A percentile compares a stretch with the other conserved stretches of the same genome.
These are phyloP conservation scores for Teleiodes luculella DNA, from an alignment of 2,888 invertebrate genomes.

Conservation along the genomic window DNA sequence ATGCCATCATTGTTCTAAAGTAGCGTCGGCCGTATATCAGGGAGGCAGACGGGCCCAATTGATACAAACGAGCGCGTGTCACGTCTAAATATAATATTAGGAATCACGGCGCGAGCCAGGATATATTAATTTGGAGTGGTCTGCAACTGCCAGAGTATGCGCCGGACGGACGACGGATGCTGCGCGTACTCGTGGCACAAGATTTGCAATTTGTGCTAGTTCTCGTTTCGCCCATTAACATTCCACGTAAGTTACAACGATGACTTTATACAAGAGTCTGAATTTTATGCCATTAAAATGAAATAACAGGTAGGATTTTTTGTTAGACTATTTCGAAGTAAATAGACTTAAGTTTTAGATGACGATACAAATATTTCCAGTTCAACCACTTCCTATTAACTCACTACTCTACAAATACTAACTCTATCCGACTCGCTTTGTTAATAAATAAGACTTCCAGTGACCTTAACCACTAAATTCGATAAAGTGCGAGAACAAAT, in stretches of 20 bases:
- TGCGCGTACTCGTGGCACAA: conserved; percentile 2
- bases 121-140: conserved; percentile 77
- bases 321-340: no score
- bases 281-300: no score
- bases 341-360: no score
- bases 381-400: no score
- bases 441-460: conserved; percentile 16
- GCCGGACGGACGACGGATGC: conserved; percentile 32
- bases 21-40: conserved; percentile 76
- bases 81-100: conserved; percentile 80
- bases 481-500: conserved; percentile 17
- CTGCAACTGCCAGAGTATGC: conserved; percentile 45
- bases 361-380: no score
- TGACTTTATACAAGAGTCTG: no score
- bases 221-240: background rate
- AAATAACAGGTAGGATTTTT: no score
- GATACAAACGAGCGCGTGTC: conserved; percentile 78
- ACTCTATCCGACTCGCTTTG: conserved; percentile 24
- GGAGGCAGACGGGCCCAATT: conserved; percentile 73
- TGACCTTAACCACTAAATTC: conserved; percentile 16
- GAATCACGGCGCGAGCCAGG: conserved; percentile 79
- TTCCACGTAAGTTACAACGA: background rate
- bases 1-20: conserved; percentile 77
- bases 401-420: conserved; percentile 17
- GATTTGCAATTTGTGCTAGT: background rate